Percentiles rank a stretch among this genome's conserved stretches.
phyloP scores from a whole-genome alignment of 2,888 invertebrate species.

The Drosophila testacea region DNA sequence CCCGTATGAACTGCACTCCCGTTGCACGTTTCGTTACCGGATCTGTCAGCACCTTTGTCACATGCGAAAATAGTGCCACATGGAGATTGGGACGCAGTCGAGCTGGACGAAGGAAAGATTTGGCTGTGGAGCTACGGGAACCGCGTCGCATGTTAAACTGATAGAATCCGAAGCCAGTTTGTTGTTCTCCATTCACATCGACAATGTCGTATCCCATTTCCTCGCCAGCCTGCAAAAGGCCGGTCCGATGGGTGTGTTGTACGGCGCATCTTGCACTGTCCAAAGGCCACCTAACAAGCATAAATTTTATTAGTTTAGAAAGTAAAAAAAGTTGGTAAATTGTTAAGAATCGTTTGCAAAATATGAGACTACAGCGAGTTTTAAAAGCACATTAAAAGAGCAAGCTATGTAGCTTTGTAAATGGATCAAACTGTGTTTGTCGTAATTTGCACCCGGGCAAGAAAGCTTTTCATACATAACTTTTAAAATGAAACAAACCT shows the following conservation, averaged over 20 bases:
- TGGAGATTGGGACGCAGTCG: slow-evolving; percentile 92
- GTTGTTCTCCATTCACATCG: slow-evolving; percentile 94
- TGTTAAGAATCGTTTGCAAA: not conserved
- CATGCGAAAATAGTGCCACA: slow-evolving; percentile 92
- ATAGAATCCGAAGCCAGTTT: slow-evolving; percentile 94
- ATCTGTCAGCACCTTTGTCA: slow-evolving; percentile 91
- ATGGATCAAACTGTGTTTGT: no score
- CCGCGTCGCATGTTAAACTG: slow-evolving; percentile 96
- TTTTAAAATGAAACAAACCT: no score
- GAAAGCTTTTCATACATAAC: no score
- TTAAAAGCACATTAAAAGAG: not conserved
- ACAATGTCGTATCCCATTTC: slow-evolving; percentile 95
- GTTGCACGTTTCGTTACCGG: slow-evolving; percentile 90
- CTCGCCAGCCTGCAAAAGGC: slow-evolving; percentile 95
- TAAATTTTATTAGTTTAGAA: not conserved
- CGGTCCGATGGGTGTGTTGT: slow-evolving; percentile 91
- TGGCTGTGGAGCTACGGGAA: slow-evolving; percentile 92
- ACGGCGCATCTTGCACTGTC: slow-evolving; percentile 84
- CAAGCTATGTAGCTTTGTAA: not conserved
- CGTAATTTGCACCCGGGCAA: no score
- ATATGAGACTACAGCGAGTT: not conserved
- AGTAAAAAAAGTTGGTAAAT: no score
- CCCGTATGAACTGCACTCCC: slow-evolving; percentile 92
- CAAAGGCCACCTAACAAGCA: slow-evolving; percentile 83
- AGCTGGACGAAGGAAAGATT: slow-evolving; percentile 93